phyloP scores from a whole-genome alignment of 2,888 invertebrate species.

The Nemoura dubitans region DNA sequence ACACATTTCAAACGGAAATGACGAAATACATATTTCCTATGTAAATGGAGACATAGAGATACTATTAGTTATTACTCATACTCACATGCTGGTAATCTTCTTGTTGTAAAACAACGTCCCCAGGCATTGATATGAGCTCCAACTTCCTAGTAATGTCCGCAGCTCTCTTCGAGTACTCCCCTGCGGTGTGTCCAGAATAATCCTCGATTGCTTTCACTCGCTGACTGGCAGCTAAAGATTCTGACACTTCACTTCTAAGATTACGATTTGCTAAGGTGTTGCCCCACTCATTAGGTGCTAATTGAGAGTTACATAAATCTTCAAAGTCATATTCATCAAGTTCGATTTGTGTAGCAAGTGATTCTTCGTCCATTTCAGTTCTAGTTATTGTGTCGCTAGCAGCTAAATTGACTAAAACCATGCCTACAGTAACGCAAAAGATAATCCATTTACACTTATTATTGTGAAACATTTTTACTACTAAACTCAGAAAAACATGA shows the following conservation, averaged over 20 bases:
- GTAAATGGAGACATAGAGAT: not conserved
- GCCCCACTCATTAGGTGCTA: constrained; percentile 8
- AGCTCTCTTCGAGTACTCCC: not conserved
- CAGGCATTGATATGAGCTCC: constrained; percentile 26
- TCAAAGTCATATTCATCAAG: constrained; percentile 37
- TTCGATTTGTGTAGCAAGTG: constrained; percentile 15
- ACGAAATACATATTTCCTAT: not conserved
- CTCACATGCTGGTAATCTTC: constrained; percentile 27
- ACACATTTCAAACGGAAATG: not conserved
- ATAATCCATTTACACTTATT: not conserved
- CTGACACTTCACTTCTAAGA: not conserved
- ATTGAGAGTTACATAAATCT: not conserved
- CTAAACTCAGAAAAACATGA: not conserved
- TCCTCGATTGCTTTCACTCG: constrained; percentile 1
- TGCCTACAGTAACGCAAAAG: not conserved
- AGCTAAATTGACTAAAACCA: not conserved
- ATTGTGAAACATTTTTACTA: not conserved
- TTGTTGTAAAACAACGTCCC: constrained; percentile 18
- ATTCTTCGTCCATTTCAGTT: constrained; percentile 9
- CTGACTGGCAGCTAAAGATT: constrained; percentile 19
- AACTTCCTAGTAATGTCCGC: constrained; percentile 16
- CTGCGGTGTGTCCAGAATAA: not conserved
- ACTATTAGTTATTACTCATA: not conserved
- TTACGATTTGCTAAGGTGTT: constrained; percentile 10
- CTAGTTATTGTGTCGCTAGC: not conserved